Evolutionary conservation across 2,113 vertebrate species (phyloP), one percentile per base, ranked within the genome.

Genomic region (Brachyhypopomus occidentalis): DNA sequence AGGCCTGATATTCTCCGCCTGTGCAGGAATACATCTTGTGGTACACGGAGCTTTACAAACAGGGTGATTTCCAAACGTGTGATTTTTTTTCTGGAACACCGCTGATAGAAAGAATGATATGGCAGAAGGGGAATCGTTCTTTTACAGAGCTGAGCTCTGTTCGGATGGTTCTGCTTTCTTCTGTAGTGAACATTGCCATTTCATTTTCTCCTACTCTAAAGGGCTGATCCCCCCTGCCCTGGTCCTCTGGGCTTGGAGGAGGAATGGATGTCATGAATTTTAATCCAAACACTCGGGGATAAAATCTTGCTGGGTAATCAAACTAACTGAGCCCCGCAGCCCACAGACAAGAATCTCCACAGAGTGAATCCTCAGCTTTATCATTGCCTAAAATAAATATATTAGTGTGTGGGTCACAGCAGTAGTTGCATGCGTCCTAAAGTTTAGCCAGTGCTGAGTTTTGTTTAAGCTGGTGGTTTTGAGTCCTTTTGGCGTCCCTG

Each of bases 181-280:
- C 5, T 19, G 58, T 75, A 30, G 72, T n/a, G 59, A 71, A 81
- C 71, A 75, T 81, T 78, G 79, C 70, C 75, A 41, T 84, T 86
- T 86, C 38, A 84, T 86, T 79, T 84, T 72, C 76, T 76, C 36
- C 27, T 11, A 22, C 52, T 55, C 72, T 72, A 60, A 20, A 75
- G 27, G 48, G 60, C 48, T 59, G 75, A 78, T 22, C 62, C 70
- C 22, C 72, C 67, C 52, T 55, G 48, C n/a, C 59, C 66, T 27
- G 25, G 69, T 69, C 66, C 60, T 66, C 58, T 67, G 79, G 41
- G 78, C 72, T 77, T 76, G 36, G 16, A 60, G 64, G 63, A 76
- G 20, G 55, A 72, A 72, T 72, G 62, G 75, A 84, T 75, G 85
- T 79, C 75, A 82, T 86, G 82, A 86, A 84, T 86, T 86, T 82